A percentile compares a stretch with the other conserved stretches of the same genome.
Conservation (phyloP, 1,140 invertebrate species). For the Drepana arcuata region DNA sequence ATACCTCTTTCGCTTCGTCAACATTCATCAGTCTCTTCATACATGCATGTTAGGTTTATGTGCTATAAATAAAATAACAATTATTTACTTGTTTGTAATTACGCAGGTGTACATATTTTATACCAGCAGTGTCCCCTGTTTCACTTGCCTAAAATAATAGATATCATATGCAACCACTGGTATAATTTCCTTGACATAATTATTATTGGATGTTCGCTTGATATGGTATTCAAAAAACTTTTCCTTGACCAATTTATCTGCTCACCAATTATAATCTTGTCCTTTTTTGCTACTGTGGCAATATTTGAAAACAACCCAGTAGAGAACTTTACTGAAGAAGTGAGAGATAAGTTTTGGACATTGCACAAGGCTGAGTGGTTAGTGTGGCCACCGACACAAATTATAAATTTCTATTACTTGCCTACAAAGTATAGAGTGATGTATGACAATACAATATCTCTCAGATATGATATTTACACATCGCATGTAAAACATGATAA, state of each 20-base stretch:
- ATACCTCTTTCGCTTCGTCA: too few species aligned
- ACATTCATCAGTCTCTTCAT: too few species aligned
- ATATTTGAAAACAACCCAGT: conserved; percentile 77
- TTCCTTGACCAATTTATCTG: conserved; percentile 89
- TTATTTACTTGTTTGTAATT: too few species aligned
- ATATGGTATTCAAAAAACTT: conserved; percentile 85
- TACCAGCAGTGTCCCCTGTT: too few species aligned
- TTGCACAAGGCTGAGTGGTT: conserved; percentile 86
- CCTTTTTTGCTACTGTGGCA: conserved; percentile 85
- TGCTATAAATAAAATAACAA: too few species aligned
- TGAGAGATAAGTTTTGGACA: conserved; percentile 81
- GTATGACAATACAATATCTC: conserved; percentile 89
- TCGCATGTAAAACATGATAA: conserved; percentile 90
- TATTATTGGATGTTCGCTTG: conserved; percentile 77
- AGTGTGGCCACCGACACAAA: conserved; percentile 81
- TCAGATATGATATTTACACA: conserved; percentile 91
- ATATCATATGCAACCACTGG: conserved; percentile 87
- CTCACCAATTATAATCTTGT: conserved; percentile 84
- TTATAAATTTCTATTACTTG: conserved; percentile 86
- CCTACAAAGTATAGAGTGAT: conserved; percentile 86
- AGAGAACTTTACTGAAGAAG: conserved; percentile 76
- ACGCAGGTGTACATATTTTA: too few species aligned
- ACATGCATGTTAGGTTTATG: too few species aligned
- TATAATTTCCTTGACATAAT: conserved; percentile 74
- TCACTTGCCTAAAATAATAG: too few species aligned